Evolutionary conservation across 2,888 invertebrate species (phyloP).

Genomic region (Apodemia mormo): DNA sequence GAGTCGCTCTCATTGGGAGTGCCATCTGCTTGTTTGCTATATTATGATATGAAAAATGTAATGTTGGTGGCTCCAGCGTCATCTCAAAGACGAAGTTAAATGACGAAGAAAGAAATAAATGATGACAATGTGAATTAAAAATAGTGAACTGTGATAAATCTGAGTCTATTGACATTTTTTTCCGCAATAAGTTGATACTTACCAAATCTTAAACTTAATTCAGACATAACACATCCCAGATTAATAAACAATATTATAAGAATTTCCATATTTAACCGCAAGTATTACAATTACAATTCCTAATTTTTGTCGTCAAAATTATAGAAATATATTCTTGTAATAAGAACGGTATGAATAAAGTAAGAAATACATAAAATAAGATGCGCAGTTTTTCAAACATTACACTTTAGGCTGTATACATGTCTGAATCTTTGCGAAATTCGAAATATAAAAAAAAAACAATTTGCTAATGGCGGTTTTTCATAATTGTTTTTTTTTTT

Average conservation of each 20-base stretch:
- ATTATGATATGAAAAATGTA: too few species aligned
- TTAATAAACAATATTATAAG: constrained; percentile 53
- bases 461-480: background rate
- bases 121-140: too few species aligned
- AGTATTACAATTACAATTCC: constrained; percentile 51
- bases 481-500: too few species aligned
- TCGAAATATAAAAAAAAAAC: constrained; percentile 17
- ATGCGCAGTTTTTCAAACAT: constrained; percentile 69
- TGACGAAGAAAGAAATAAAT: too few species aligned
- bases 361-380: constrained; percentile 64
- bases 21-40: too few species aligned
- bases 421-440: constrained; percentile 17
- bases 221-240: constrained; percentile 58
- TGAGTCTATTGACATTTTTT: too few species aligned
- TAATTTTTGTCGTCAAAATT: constrained; percentile 63
- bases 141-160: too few species aligned
- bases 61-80: too few species aligned
- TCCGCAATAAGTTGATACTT: constrained; percentile 41
- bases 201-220: constrained; percentile 66
- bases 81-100: too few species aligned
- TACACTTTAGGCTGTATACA: constrained; percentile 34
- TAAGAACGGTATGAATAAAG: constrained; percentile 66
- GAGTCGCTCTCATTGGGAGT: too few species aligned
- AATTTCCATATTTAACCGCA: constrained; percentile 54
- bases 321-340: constrained; percentile 71